These are phyloP conservation scores for Chymomyza procnemis DNA, from an alignment of 2,888 invertebrate genomes.

Conservation along the genomic window DNA sequence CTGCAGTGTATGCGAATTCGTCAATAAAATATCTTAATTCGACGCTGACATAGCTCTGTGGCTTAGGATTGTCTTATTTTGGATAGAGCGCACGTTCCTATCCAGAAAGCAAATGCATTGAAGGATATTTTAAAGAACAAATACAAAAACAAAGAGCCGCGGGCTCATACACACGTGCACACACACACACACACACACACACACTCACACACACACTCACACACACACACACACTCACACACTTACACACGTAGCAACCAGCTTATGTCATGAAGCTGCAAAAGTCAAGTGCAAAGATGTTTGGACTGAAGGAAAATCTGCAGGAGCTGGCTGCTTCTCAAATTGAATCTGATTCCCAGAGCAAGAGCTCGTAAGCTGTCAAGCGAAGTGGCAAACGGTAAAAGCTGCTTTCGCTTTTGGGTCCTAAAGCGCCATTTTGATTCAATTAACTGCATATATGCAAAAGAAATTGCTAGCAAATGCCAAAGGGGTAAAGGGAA, in stretches of 20 bases:
- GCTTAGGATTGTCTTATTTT: neutral
- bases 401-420: neutral
- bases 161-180: too few species aligned
- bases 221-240: neutral
- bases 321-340: constrained; percentile 9
- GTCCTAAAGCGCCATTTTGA: constrained; percentile 28
- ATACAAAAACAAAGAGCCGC: neutral
- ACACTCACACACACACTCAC: neutral
- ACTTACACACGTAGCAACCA: neutral
- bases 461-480: constrained; percentile 12
- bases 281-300: neutral
- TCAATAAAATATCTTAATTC: too few species aligned
- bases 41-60: too few species aligned
- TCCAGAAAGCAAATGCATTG: constrained; percentile 42
- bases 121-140: constrained; percentile 38
- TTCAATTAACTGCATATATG: constrained; percentile 40
- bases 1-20: neutral
- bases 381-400: neutral
- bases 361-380: neutral
- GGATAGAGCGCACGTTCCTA: too few species aligned
- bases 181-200: constrained; percentile 1
- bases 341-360: constrained; percentile 36
- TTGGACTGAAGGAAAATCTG: neutral
- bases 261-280: neutral
- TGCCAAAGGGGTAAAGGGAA: neutral